Evolutionary conservation across 2,888 invertebrate species (phyloP), one percentile per base, ranked within the genome.

Genomic region (Ernsta delagoae): DNA sequence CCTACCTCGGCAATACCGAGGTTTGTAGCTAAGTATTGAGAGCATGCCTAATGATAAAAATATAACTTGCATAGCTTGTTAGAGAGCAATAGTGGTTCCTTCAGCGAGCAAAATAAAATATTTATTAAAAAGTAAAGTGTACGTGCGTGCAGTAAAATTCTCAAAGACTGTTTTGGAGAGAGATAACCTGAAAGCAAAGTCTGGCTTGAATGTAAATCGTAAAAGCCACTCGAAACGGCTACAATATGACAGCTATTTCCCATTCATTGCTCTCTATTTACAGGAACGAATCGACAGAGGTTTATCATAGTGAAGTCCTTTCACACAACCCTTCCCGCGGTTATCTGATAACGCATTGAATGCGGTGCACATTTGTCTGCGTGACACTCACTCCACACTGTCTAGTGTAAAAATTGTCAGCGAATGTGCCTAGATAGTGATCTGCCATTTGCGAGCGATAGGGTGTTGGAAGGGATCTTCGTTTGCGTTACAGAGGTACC

Each of bases 401-500:
- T 72, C 75, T 91, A 89, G 92, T 91, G 92, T 89, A 90, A 92
- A 92, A 93, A 93, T 91, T 88, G 92, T 87, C 88, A 88, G 88
- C 83, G 87, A 89, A 88, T 89, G 88, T 82, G 82, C 75, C 85
- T 85, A 89, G 92, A 93, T 93, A 88, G 86, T 76, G 85, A 92
- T 93, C 92, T 90, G 82, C 83, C 84, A 88, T 91, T 90, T 89
- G 87, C 79, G 81, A 61, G 59, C 71, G 65, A 74, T 72, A 69
- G 71, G 71, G 73, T 75, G 74, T 73, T 57, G 71, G 41, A 7
- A 8, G 8, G 41, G 41, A 73, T 70, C 66, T 72, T 39, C 50
- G 68, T 63, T 24, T 24, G 24, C 24, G 24, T 24, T 24, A 3
- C 3, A 24, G 24, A 24, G 24, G 24, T 24, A 24, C 24, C 24